A percentile compares a stretch with the other conserved stretches of the same genome.
phyloP scores from a whole-genome alignment of 2,113 vertebrate species.

The Hyla sarda region DNA sequence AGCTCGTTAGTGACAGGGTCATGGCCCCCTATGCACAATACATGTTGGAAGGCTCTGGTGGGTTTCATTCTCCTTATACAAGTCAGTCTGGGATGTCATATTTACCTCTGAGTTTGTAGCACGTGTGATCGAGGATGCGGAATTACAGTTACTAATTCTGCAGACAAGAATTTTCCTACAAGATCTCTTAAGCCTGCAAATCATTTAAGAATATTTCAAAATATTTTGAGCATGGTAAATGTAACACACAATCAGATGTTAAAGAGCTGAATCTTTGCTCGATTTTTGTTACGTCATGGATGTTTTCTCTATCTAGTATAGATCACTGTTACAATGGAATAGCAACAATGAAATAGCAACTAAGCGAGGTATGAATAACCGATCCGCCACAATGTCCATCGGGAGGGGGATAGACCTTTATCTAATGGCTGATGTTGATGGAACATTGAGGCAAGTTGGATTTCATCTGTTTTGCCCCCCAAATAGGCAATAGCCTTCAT shows the following conservation, averaged over 20 bases:
- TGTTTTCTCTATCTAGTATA: not conserved
- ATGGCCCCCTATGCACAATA: constrained; percentile 7
- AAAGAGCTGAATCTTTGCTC: not conserved
- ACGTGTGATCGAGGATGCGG: not conserved
- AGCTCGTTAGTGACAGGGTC: constrained; percentile 51
- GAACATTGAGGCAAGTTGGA: not conserved
- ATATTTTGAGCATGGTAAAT: not conserved
- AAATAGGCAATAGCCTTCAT: too few relatives aligned
- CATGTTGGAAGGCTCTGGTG: constrained; percentile 24
- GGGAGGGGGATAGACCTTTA: not conserved
- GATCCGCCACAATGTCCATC: not conserved
- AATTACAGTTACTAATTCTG: not conserved
- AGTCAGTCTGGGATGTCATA: not conserved
- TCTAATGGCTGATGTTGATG: not conserved
- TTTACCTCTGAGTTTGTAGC: not conserved
- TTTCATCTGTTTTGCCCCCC: too few relatives aligned
- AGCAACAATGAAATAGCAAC: not conserved
- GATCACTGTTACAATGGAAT: not conserved
- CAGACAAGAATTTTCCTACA: not conserved
- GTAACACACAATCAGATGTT: not conserved
- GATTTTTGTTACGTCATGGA: not conserved
- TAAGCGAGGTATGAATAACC: not conserved
- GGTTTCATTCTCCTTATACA: not conserved
- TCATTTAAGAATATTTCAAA: not conserved
- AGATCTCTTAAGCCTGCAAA: not conserved